Conservation (phyloP, 2,888 invertebrate species). For the Flexamia atlantica region DNA sequence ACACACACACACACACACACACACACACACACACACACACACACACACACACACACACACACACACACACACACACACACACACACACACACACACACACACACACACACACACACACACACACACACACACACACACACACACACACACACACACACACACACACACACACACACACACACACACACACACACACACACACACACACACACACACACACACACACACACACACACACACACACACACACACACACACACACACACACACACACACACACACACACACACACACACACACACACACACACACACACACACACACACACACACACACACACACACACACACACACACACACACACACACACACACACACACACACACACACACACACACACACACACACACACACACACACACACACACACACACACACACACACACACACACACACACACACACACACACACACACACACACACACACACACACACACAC, state of each 20-base stretch:
- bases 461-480: conserved; percentile 52
- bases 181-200: conserved; percentile 34
- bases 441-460: conserved; percentile 52
- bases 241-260: conserved; percentile 34
- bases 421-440: conserved; percentile 35
- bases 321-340: conserved; percentile 34
- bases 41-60: conserved; percentile 34
- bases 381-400: conserved; percentile 34
- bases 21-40: conserved; percentile 34
- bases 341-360: conserved; percentile 34
- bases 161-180: conserved; percentile 34
- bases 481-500: conserved; percentile 52
- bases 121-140: conserved; percentile 34
- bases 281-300: conserved; percentile 27
- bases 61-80: conserved; percentile 34
- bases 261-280: conserved; percentile 34
- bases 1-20: conserved; percentile 34
- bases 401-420: conserved; percentile 24
- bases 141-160: conserved; percentile 34
- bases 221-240: conserved; percentile 34
- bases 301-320: conserved; percentile 34
- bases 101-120: conserved; percentile 34
- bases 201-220: conserved; percentile 34
- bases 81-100: conserved; percentile 34
- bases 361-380: conserved; percentile 34